Evolutionary conservation across 2,888 invertebrate species (phyloP).

Genomic region (Parnassius mnemosyne): DNA sequence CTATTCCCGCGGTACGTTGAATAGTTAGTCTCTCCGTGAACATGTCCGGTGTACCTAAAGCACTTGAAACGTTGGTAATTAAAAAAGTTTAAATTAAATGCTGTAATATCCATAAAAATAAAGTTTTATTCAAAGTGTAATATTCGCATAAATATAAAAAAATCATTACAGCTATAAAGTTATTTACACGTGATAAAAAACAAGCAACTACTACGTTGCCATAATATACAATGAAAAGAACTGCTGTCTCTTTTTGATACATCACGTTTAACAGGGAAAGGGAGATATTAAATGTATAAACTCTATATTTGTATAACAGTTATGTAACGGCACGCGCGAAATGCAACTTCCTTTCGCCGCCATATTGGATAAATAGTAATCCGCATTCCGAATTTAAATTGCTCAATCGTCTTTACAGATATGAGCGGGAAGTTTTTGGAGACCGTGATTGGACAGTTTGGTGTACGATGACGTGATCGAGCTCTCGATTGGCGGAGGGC

Average conservation of each 20-base stretch:
- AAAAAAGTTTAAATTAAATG: too few species aligned
- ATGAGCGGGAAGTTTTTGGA: constrained; percentile 26
- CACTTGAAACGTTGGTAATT: too few species aligned
- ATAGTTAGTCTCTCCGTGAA: too few species aligned
- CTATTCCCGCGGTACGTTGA: too few species aligned
- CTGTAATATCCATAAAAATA: too few species aligned
- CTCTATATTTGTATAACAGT: constrained; percentile 39
- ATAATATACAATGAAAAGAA: background rate
- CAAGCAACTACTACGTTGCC: background rate
- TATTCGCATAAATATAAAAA: too few species aligned
- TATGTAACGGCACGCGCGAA: constrained; percentile 48
- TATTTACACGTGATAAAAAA: constrained; percentile 1
- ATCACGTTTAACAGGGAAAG: constrained; percentile 2
- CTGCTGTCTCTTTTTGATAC: background rate
- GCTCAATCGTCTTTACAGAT: constrained; percentile 33
- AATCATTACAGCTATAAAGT: constrained; percentile 7
- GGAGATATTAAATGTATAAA: background rate
- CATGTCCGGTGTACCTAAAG: too few species aligned
- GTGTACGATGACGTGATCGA: constrained; percentile 48
- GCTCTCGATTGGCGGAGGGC: constrained; percentile 51
- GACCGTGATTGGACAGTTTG: constrained; percentile 36
- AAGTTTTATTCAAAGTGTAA: too few species aligned
- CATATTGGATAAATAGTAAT: constrained; percentile 40
- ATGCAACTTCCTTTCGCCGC: constrained; percentile 41
- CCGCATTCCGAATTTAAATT: constrained; percentile 46